phyloP scores from a whole-genome alignment of 2,888 invertebrate genomes.

The Lochmaea crataegi region DNA sequence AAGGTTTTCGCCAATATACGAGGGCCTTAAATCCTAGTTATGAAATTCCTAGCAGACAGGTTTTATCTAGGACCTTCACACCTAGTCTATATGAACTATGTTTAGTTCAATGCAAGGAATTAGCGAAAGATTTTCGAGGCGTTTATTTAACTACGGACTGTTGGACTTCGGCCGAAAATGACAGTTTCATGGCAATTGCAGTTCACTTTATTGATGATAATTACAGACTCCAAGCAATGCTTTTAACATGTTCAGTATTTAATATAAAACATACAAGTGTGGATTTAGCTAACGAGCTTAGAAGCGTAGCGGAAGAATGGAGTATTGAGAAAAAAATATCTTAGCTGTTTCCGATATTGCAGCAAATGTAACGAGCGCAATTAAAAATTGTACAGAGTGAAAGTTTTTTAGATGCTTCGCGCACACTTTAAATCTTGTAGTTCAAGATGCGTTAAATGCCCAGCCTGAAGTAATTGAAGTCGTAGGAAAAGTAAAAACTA shows the following conservation, averaged over 20 bases:
- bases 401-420: neutral
- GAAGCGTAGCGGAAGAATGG: neutral
- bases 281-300: neutral
- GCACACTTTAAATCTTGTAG: slow-evolving; percentile 32
- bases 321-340: neutral
- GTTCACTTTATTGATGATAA: neutral
- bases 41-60: neutral
- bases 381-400: slow-evolving; percentile 21
- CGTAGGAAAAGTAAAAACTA: slow-evolving; percentile 30
- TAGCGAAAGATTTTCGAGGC: neutral
- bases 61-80: neutral
- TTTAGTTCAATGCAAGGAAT: neutral
- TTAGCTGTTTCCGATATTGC: neutral
- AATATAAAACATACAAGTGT: neutral
- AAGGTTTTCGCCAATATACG: neutral
- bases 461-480: slow-evolving; percentile 11
- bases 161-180: neutral
- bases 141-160: neutral
- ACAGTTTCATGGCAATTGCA: neutral
- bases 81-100: neutral
- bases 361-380: slow-evolving; percentile 8
- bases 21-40: neutral
- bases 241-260: neutral
- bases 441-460: slow-evolving; percentile 21
- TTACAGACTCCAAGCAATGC: neutral